Evolutionary conservation across 2,888 invertebrate genomes (phyloP).

Genomic region (Ophion slaviceki): DNA sequence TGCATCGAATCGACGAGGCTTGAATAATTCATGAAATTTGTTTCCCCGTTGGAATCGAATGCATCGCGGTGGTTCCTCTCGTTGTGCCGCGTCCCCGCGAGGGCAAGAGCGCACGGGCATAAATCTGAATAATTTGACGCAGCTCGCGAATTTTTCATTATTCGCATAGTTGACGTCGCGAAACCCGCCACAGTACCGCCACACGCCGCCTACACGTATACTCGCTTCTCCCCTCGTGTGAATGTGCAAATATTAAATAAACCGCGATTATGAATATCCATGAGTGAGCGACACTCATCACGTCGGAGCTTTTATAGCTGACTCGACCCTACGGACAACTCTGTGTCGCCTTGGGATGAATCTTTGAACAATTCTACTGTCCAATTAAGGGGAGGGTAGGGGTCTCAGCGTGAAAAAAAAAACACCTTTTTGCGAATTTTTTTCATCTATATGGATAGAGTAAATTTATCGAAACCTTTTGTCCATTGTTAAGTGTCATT

Average conservation of each 20-base stretch:
- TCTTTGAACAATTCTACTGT: neutral
- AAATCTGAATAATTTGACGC: conserved; percentile 81
- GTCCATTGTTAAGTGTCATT: no score
- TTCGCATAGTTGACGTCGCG: conserved; percentile 69
- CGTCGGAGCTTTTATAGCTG: conserved; percentile 69
- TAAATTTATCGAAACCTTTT: no score
- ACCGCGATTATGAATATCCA: conserved; percentile 37
- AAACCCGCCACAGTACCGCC: neutral
- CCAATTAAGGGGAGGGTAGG: neutral
- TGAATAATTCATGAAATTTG: conserved; percentile 83
- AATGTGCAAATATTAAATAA: neutral
- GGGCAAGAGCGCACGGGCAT: conserved; percentile 74
- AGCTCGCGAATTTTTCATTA: conserved; percentile 80
- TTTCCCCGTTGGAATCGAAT: conserved; percentile 78
- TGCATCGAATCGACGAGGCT: conserved; percentile 71
- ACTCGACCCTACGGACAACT: neutral
- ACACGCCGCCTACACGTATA: neutral
- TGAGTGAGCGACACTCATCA: conserved; percentile 64
- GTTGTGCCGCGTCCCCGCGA: conserved; percentile 65
- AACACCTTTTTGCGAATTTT: no score
- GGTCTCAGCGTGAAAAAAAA: no score
- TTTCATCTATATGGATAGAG: no score
- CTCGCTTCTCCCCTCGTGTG: neutral
- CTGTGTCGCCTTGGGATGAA: neutral
- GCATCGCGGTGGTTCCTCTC: conserved; percentile 69